Conservation (phyloP, 1,140 invertebrate genomes). For the Brachionus manjavacas region DNA sequence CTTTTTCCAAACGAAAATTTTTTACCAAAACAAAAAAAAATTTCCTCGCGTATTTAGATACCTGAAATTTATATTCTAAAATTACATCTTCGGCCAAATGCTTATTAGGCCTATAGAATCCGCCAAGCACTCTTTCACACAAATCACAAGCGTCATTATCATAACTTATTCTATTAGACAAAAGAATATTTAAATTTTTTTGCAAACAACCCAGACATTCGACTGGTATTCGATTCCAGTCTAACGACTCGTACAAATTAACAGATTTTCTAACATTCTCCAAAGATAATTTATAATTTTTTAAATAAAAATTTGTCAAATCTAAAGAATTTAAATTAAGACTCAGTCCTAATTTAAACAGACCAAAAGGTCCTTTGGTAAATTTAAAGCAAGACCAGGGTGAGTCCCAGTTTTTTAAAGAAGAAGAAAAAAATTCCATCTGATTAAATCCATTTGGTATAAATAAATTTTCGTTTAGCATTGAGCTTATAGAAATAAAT, state of each 20-base stretch:
- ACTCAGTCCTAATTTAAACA: not conserved
- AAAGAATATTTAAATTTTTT: not conserved
- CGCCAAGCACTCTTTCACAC: not conserved
- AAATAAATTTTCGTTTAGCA: constrained; percentile 22
- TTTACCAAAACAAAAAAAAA: constrained; percentile 12
- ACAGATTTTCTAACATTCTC: constrained; percentile 17
- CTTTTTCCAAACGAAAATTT: not conserved
- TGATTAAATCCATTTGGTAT: not conserved
- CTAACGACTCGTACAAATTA: not conserved
- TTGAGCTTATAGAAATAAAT: not conserved
- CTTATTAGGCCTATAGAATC: not conserved
- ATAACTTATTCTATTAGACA: not conserved
- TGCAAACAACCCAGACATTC: not conserved
- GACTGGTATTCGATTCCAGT: not conserved
- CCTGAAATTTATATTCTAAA: not conserved
- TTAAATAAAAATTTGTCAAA: constrained; percentile 10
- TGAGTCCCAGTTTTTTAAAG: not conserved
- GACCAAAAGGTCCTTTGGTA: not conserved
- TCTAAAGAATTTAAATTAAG: not conserved
- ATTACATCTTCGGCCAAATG: not conserved
- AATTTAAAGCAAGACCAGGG: not conserved
- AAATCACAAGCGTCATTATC: constrained; percentile 3
- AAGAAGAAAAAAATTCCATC: not conserved
- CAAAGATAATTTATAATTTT: not conserved
- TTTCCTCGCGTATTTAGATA: not conserved